Base-by-base conservation (phyloP, 2,888 invertebrate species). In the Gnatocerus cornutus region DNA sequence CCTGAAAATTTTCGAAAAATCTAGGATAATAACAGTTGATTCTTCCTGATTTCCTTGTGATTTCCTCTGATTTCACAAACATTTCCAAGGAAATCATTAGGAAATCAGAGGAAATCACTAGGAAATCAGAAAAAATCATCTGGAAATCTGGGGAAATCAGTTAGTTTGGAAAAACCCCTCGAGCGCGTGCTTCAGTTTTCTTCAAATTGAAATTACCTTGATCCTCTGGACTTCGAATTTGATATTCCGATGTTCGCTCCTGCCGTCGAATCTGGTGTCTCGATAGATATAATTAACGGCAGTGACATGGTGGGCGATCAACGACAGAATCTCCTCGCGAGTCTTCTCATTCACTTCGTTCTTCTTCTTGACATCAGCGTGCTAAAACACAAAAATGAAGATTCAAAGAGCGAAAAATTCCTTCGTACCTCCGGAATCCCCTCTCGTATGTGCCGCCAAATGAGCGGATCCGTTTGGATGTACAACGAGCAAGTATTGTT, bases 281-380 rank as follows among this genome's bases (percentile, higher is more conserved):
- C 96, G 90, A 87, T 98, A 98, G 84, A 98, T 98, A 84, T 95
- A 96, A 89, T 98, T 98, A 83, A 98, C 97, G 75, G 98, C 98
- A 78, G 97, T 98, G 79, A 99, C 98, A 86, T 99, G 99, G 86
- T 97, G 98, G 67, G 98, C 97, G 85, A 99, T 98, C 78, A 99
- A 88, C 0, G 98, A 97, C 72, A 98, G 89, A 81, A 99, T 99
- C 87, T 99, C 99, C 84, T 99, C 98, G 71, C 95, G 89, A 1
- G 98, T 98, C 86, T 98, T 97, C 85, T 93, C 93, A 79, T 92
- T 92, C 39, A 92, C 90, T 82, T 92, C 92, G 68, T 83, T 85
- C 82, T 88, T 90, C 80, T 91, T 90, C 68, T 87, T 87, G 2
- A 89, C 88, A 84, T 95, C 93, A 59, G 88, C 86, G 81, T 93